Evolutionary conservation across 2,113 vertebrate genomes (phyloP).

Genomic region (Poeciliopsis turrubarensis): DNA sequence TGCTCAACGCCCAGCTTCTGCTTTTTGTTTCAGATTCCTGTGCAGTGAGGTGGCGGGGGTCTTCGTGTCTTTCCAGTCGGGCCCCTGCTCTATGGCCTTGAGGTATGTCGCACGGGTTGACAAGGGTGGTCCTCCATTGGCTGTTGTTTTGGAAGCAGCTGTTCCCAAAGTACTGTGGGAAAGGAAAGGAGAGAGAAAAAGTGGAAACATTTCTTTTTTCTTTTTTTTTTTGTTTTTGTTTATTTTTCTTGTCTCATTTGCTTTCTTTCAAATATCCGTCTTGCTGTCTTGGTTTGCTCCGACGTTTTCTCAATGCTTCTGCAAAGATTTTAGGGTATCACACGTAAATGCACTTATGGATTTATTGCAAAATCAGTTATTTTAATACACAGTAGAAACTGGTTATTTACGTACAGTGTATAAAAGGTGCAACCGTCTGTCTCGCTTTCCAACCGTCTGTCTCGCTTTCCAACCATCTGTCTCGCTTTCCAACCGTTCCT

Average conservation of each 20-base stretch:
- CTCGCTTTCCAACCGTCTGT: neutral
- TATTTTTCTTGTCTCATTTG: constrained; percentile 8
- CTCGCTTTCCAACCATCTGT: too few relatives aligned
- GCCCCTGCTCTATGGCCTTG: constrained; percentile 73
- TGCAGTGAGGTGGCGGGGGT: constrained; percentile 38
- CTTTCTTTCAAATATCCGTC: constrained; percentile 2
- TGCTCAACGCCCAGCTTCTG: constrained; percentile 16
- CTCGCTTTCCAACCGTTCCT: neutral
- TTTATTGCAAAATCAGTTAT: neutral
- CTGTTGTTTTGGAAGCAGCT: constrained; percentile 25
- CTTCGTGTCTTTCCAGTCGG: constrained; percentile 35
- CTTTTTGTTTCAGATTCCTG: constrained; percentile 61
- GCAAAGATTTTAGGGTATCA: too few relatives aligned
- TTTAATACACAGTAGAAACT: neutral
- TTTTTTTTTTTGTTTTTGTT: constrained; percentile 52
- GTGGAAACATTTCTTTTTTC: constrained; percentile 36
- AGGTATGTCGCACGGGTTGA: constrained; percentile 66
- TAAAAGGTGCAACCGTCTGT: neutral
- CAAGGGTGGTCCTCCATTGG: constrained; percentile 7
- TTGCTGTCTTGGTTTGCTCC: neutral
- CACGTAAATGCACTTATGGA: neutral
- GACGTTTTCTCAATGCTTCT: too few relatives aligned
- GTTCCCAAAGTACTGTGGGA: constrained; percentile 54
- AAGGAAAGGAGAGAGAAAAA: constrained; percentile 12
- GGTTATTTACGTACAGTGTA: neutral